Evolutionary conservation across 2,888 invertebrate genomes (phyloP), one percentile per base, ranked within the genome.

Genomic region (Drosophila meridionalis): DNA sequence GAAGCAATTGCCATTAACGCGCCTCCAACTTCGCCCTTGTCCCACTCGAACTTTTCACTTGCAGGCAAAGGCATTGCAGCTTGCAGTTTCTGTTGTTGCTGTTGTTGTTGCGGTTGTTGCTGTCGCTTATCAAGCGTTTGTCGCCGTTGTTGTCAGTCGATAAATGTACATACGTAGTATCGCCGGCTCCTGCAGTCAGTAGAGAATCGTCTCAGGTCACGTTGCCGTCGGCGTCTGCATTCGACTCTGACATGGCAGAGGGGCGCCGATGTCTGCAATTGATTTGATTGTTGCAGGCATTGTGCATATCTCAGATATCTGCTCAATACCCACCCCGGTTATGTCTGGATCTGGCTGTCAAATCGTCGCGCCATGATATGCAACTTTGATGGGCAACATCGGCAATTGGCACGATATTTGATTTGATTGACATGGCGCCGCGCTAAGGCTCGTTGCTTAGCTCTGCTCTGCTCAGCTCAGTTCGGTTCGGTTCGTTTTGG

Each of bases 331-430:
- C 47, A 28, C 28, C 36, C 28, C 40, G 20, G 59, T 30, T 34
- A 26, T 40, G 45, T 57, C 72, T 55, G 53, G 55, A 68, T 64
- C 65, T 70, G 68, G 57, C 87, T 85, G 84, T 85, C 89, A 87
- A 79, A 81, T 82, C 82, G 74, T 70, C 82, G 72, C 75, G 67
- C 69, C 79, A 69, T 82, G 76, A 87, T 82, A 85, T 79, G 68
- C 69, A 67, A 67, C 69, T 74, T 58, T 74, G 74, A 69, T 59
- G 48, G 71, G 68, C 69, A 61, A 66, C 81, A 80, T 73, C 65
- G 64, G 76, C 73, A 67, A 81, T 87, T 83, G 88, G 77, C 82
- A 84, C 73, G 74, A 73, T 87, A 74, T 82, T 75, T 85, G 78
- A 76, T 84, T 87, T 85, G 87, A 84, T 89, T 87, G 90, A 76